Percentiles rank a stretch among this genome's conserved stretches.
Evolutionary conservation across 1,140 invertebrate species (phyloP).

Genomic region (Oryzaephilus surinamensis): DNA sequence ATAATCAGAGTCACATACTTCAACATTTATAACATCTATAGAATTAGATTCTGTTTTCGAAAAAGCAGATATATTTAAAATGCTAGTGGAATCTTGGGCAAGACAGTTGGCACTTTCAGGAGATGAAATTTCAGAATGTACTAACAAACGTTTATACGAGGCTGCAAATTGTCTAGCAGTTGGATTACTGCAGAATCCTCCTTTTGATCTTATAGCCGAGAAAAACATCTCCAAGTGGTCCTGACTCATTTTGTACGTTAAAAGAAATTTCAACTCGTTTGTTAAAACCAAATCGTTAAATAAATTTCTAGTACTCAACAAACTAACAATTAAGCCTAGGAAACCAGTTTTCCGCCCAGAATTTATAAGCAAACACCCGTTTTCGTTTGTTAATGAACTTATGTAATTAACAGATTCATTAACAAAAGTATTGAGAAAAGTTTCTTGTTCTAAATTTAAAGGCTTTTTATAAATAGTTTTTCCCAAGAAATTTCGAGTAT

Average conservation of each 20-base stretch:
- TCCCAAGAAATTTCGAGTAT: conserved; percentile 17
- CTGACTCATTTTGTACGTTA: conserved; percentile 29
- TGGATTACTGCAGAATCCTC: conserved; percentile 36
- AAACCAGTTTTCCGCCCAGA: conserved; percentile 19
- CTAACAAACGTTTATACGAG: conserved; percentile 25
- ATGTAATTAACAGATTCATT: conserved; percentile 4
- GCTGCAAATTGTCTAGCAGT: conserved; percentile 26
- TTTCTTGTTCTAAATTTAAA: conserved; percentile 7
- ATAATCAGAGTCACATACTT: background rate
- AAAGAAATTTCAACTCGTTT: conserved; percentile 9
- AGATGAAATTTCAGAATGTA: conserved; percentile 14
- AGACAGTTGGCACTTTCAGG: background rate
- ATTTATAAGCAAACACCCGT: conserved; percentile 5
- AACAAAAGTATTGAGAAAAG: conserved; percentile 7
- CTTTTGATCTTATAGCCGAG: conserved; percentile 24
- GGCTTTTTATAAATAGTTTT: conserved; percentile 10
- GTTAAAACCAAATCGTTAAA: conserved; percentile 16
- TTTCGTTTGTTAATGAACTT: conserved; percentile 2
- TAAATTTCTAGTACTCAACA: conserved; percentile 15
- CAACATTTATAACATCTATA: conserved; percentile 1
- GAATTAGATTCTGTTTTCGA: background rate
- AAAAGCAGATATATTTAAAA: too few species aligned
- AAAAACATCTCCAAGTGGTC: conserved; percentile 38
- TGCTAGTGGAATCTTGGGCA: background rate
- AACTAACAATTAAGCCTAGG: conserved; percentile 19